A percentile compares a stretch with the other conserved stretches of the same genome.
phyloP scores from a whole-genome alignment of 1,140 invertebrate species.

The Caenorhabditis latens region DNA sequence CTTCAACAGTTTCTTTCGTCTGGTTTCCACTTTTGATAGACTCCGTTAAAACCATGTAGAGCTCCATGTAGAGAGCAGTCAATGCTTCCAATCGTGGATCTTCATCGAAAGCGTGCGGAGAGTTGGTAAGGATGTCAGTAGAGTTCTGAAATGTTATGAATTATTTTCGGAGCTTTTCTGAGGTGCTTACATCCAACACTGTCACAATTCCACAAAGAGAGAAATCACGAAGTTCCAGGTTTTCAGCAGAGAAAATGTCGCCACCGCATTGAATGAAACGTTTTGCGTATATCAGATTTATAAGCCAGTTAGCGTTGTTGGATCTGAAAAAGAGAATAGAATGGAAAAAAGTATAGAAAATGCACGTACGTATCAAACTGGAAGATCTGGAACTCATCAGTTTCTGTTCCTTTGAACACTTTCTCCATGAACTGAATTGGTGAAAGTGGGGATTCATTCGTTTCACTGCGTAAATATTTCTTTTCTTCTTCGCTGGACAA shows the following conservation, averaged over 20 bases:
- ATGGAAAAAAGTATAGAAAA: background rate
- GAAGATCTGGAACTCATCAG: background rate
- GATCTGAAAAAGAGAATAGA: background rate
- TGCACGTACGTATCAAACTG: conserved; percentile 1
- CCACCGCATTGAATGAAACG: background rate
- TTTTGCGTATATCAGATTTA: conserved; percentile 8
- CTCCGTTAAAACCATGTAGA: background rate
- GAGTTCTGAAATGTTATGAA: conserved; percentile 1
- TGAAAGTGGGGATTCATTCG: too few relatives aligned
- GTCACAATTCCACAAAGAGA: conserved; percentile 18
- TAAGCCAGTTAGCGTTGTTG: background rate
- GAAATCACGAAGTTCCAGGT: conserved; percentile 17
- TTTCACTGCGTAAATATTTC: too few relatives aligned
- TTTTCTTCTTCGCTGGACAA: too few relatives aligned
- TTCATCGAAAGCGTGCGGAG: background rate
- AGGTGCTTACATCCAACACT: background rate
- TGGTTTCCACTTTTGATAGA: background rate
- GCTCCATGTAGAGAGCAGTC: conserved; percentile 1
- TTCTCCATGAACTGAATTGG: too few relatives aligned
- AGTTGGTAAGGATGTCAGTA: background rate
- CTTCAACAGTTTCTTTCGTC: background rate
- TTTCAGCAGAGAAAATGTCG: background rate
- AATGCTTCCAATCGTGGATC: conserved; percentile 3
- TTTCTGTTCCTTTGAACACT: background rate
- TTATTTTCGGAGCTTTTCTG: too few relatives aligned